Evolutionary conservation across 2,797 vertebrate species (phyloP), one percentile per base, ranked within the genome.

Genomic region (Protosalanx chinensis): DNA sequence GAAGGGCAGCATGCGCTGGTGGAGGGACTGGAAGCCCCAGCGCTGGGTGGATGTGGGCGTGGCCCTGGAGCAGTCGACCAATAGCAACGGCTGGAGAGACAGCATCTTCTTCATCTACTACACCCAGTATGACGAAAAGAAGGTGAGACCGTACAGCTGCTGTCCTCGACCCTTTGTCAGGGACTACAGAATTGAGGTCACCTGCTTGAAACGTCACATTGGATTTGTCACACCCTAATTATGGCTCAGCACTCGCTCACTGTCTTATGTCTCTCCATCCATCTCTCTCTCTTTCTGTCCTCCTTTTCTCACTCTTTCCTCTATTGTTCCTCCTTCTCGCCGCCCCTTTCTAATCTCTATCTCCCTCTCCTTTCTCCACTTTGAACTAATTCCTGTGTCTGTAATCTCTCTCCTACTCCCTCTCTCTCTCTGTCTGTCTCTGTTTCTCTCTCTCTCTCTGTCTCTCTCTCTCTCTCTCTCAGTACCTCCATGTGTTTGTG

Each of bases 91-190:
- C 13, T 88, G 80, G 61, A 94, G 91, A 0, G 96, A 99, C 83
- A 95, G 96, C 87, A 95, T 98, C 76, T 92, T 99, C 32, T 99
- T 98, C 82, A 88, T 99, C 84, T 98, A 97, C 61, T 99, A 96
- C 86, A 91, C 92, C 35, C 92, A 95, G 69, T 93, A 95, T 0
- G 95, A 96, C 68, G 95, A 98, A 87, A 98, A 97, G 77, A 98
- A 98, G 95, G 98, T 98, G 3, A 15, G 86, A 5, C n/a, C 16
- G 41, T 41, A 61, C 20, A 6, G 20, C 59, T 29, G 4, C 51
- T 53, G 6, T 16, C 18, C 15, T 56, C 4, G 6, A n/a, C 18
- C 51, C 4, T 16, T n/a, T 56, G 51, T 56, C 18, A 56, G 4
- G 15, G 51, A 7, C 6, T n/a, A n/a, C 51, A 56, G 51, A 56